Evolutionary conservation across 2,888 invertebrate genomes (phyloP).

Genomic region (Parasteatoda lunata): DNA sequence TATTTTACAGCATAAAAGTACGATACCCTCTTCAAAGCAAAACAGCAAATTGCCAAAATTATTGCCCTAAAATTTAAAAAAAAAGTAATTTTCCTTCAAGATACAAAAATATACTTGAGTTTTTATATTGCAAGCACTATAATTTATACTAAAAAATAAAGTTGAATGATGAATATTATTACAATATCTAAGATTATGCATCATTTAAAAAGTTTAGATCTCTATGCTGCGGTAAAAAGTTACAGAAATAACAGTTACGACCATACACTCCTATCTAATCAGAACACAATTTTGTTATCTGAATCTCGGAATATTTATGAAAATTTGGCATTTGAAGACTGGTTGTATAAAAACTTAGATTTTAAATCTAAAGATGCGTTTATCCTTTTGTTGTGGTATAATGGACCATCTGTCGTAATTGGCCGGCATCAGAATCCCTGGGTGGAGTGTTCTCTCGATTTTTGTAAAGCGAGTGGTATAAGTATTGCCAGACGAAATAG

Average conservation of each 20-base stretch:
- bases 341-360: slow-evolving; percentile 93
- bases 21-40: no score
- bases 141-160: no score
- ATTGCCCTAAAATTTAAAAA: no score
- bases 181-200: no score
- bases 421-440: slow-evolving; percentile 98
- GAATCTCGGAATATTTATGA: slow-evolving; percentile 91
- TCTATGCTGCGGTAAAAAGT: background rate
- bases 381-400: slow-evolving; percentile 92
- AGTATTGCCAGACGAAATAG: slow-evolving; percentile 90
- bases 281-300: slow-evolving; percentile 86
- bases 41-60: no score
- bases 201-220: no score
- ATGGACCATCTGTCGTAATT: slow-evolving; percentile 94
- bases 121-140: no score
- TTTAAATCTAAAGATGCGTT: slow-evolving; percentile 83
- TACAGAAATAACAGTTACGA: background rate
- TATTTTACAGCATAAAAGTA: no score
- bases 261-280: background rate
- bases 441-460: slow-evolving; percentile 88
- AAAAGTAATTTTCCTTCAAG: no score
- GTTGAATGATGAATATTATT: no score
- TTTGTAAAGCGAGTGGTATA: slow-evolving; percentile 81
- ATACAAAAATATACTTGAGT: no score
- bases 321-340: slow-evolving; percentile 96